Evolutionary conservation across 2,888 invertebrate species (phyloP).

Genomic region (Cryptocephalus moraei): DNA sequence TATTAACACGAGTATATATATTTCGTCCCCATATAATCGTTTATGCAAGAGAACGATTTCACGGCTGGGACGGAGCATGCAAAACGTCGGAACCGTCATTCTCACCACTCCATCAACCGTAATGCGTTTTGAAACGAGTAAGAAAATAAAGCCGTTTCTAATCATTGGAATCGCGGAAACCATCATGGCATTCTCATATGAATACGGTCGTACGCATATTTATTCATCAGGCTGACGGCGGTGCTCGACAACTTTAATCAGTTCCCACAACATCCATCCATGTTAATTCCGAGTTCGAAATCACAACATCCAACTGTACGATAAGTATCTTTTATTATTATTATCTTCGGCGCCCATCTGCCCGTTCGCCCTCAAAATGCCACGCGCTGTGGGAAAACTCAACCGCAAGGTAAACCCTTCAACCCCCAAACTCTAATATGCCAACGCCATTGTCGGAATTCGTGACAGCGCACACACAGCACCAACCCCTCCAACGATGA

Average conservation of each 20-base stretch:
- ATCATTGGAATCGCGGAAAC: constrained; percentile 5
- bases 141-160: constrained; percentile 1
- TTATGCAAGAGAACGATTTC: too few species aligned
- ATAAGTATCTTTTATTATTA: constrained; percentile 13
- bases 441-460: too few species aligned
- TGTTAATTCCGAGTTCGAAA: constrained; percentile 13
- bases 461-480: too few species aligned
- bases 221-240: constrained; percentile 7
- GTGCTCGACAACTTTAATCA: constrained; percentile 6
- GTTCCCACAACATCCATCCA: constrained; percentile 15
- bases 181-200: constrained; percentile 10
- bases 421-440: not conserved
- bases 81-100: too few species aligned
- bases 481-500: too few species aligned
- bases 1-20: too few species aligned
- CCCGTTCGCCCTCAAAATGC: constrained; percentile 15
- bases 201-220: constrained; percentile 8
- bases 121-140: too few species aligned
- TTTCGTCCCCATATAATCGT: too few species aligned
- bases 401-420: constrained; percentile 4
- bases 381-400: constrained; percentile 19
- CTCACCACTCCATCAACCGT: too few species aligned
- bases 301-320: constrained; percentile 15
- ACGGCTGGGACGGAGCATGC: too few species aligned
- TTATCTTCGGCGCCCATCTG: constrained; percentile 12